phyloP scores from a whole-genome alignment of 2,888 invertebrate species.

The Drosophila mimetica region DNA sequence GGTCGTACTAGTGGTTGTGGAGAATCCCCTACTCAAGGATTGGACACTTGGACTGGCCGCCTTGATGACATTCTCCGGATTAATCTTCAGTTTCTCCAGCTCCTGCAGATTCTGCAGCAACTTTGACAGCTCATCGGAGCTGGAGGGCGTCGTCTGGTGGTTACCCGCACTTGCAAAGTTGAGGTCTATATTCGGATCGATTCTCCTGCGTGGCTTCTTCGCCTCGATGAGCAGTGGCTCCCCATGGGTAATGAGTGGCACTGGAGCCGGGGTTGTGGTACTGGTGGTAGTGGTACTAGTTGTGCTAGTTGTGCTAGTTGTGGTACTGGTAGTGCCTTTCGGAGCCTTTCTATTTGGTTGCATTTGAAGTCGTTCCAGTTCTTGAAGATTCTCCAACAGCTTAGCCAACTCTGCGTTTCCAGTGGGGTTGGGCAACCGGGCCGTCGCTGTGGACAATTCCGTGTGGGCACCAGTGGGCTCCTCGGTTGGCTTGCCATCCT shows the following conservation, averaged over 20 bases:
- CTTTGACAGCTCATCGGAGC: conserved; percentile 83
- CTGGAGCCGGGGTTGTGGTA: conserved; percentile 54
- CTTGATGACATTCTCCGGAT: conserved; percentile 74
- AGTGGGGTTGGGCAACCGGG: conserved; percentile 61
- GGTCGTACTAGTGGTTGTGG: conserved; percentile 24
- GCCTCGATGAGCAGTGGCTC: conserved; percentile 75
- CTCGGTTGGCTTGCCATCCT: conserved; percentile 49
- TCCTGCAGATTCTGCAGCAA: conserved; percentile 85
- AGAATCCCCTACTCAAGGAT: conserved; percentile 68
- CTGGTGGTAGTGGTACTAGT: conserved; percentile 38
- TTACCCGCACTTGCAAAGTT: conserved; percentile 75
- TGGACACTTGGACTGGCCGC: conserved; percentile 45
- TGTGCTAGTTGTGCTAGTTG: conserved; percentile 42
- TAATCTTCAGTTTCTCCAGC: conserved; percentile 79
- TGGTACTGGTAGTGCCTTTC: conserved; percentile 47
- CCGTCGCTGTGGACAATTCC: conserved; percentile 73
- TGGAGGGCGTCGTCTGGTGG: conserved; percentile 59
- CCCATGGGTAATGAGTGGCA: conserved; percentile 77
- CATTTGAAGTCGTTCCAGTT: conserved; percentile 77
- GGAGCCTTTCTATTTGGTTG: conserved; percentile 47
- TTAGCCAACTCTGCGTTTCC: conserved; percentile 83
- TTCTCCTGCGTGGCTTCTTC: conserved; percentile 79
- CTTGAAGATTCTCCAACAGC: conserved; percentile 85
- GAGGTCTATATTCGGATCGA: conserved; percentile 80
- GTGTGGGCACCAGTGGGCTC: conserved; percentile 75